Evolutionary conservation across 2,888 invertebrate species (phyloP), one percentile per base, ranked within the genome.

Genomic region (Folsomia manolachei): DNA sequence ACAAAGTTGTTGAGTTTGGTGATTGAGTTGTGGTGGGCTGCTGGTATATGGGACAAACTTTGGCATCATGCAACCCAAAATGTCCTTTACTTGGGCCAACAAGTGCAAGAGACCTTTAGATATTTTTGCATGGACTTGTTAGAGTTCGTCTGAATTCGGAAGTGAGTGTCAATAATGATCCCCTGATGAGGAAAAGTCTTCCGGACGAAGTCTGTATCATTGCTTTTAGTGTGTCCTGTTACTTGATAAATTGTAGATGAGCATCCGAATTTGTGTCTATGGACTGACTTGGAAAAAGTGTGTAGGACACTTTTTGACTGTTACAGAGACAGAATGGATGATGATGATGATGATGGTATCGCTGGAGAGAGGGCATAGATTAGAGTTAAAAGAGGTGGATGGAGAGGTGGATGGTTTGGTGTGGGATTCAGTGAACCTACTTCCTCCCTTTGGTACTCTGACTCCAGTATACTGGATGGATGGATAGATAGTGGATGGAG

Each of bases 61-160:
- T n/a, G n/a, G n/a, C n/a, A n/a, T n/a, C n/a, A n/a, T n/a, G n/a
- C n/a, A n/a, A n/a, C n/a, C n/a, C n/a, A n/a, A n/a, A n/a, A n/a
- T n/a, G n/a, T 39, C 39, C 39, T 39, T 14, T 39, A 4, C 7
- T 14, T 56, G 56, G 56, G 56, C 56, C 56, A 19, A 56, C 56
- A 21, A 56, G 21, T 18, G 56, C 7, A n/a, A 7, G 56, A 56
- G 56, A 56, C n/a, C n/a, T n/a, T n/a, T n/a, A n/a, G n/a, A n/a
- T 39, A 39, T 4, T 39, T 39, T 9, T 39, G 39, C 39, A 14
- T 39, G 39, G 14, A 39, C 39, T 39, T 14, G 39, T 39, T n/a
- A n/a, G n/a, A n/a, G 14, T n/a, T 60, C 60, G 60, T 60, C 21
- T 7, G 60, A 60, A 60, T 60, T 60, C 60, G 60, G 60, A n/a